A percentile compares a stretch with the other conserved stretches of the same genome.
Evolutionary conservation across 2,113 vertebrate genomes (phyloP).

Genomic region (Penelope pileata): DNA sequence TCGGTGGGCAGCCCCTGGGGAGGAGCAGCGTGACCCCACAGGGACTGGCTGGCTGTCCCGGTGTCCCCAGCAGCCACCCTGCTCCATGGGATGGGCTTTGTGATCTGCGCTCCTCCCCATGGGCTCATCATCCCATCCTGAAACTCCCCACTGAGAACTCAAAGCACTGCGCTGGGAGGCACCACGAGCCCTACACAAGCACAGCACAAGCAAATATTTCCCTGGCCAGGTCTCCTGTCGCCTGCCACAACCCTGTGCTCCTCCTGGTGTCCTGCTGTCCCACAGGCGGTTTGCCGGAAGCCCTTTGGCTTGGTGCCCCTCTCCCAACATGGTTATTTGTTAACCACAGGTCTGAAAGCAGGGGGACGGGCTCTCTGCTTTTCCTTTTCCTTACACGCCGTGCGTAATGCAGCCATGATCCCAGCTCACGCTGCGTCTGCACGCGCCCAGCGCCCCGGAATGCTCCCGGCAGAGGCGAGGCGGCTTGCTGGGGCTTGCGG

Average conservation of each 20-base stretch:
- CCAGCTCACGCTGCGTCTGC: not conserved
- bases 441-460: not conserved
- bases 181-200: not conserved
- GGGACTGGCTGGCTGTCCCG: not conserved
- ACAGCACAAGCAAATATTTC: not conserved
- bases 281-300: accelerated
- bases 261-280: accelerated
- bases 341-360: not conserved
- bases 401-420: not conserved
- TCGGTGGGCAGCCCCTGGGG: not conserved
- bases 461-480: not conserved
- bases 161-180: not conserved
- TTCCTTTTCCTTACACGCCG: not conserved
- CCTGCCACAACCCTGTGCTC: accelerated
- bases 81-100: not conserved
- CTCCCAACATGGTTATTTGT: not conserved
- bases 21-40: not conserved
- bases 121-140: not conserved
- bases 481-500: not conserved
- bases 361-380: not conserved
- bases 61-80: not conserved
- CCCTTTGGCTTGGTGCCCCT: accelerated
- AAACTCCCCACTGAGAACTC: not conserved
- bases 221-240: not conserved
- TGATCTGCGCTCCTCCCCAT: not conserved